A percentile compares a stretch with the other conserved stretches of the same genome.
These are phyloP conservation scores for Neostethus bicornis DNA, from an alignment of 2,797 vertebrate genomes.

Conservation along the genomic window DNA sequence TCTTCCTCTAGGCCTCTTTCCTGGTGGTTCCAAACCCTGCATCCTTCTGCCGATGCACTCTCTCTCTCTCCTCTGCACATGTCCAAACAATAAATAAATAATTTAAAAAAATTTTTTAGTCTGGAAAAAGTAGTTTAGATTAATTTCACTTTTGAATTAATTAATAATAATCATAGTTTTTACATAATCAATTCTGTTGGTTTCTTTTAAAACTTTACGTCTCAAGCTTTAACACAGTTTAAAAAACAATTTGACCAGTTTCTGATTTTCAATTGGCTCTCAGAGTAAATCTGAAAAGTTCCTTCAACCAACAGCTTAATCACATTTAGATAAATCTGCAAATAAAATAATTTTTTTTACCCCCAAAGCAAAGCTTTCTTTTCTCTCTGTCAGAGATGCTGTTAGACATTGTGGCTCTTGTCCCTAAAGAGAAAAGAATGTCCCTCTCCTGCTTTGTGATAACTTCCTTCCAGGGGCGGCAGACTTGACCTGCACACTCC, in stretches of 20 bases:
- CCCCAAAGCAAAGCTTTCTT: slow-evolving; percentile 29
- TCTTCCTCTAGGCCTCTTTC: no score
- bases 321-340: slow-evolving; percentile 25
- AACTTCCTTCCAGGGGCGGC: slow-evolving; percentile 72
- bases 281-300: neutral
- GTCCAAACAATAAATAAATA: no score
- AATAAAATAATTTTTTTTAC: slow-evolving; percentile 12
- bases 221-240: neutral
- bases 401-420: slow-evolving; percentile 54
- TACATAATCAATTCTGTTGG: no score
- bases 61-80: no score
- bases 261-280: neutral
- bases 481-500: slow-evolving; percentile 76
- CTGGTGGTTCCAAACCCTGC: no score
- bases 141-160: no score
- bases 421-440: slow-evolving; percentile 63
- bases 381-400: slow-evolving; percentile 52
- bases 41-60: no score
- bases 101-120: no score
- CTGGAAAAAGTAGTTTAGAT: no score
- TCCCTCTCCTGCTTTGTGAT: slow-evolving; percentile 63
- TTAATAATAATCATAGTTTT: no score
- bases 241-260: neutral
- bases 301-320: neutral
- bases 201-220: no score